phyloP scores from a whole-genome alignment of 2,888 invertebrate species.

The Hololepta plana region DNA sequence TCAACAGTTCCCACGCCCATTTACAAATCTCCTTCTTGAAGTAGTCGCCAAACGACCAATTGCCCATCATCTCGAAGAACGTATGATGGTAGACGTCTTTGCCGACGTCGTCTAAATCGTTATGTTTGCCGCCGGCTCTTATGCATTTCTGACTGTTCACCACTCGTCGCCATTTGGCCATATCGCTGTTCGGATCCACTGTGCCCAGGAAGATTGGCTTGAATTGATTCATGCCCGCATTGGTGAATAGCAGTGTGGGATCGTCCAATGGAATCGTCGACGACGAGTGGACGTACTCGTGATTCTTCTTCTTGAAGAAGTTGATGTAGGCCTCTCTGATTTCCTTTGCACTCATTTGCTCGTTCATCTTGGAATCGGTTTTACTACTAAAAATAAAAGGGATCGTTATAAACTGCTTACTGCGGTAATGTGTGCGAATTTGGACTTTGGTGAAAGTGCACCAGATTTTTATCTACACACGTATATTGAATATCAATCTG shows the following conservation, averaged over 20 bases:
- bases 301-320: slow-evolving; percentile 70
- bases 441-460: too few relatives aligned
- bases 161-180: slow-evolving; percentile 74
- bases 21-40: slow-evolving; percentile 94
- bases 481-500: too few relatives aligned
- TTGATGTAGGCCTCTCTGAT: slow-evolving; percentile 74
- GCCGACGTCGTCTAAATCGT: slow-evolving; percentile 98
- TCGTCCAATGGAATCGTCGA: slow-evolving; percentile 96
- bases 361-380: slow-evolving; percentile 30
- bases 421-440: too few relatives aligned
- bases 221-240: slow-evolving; percentile 99
- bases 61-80: slow-evolving; percentile 99
- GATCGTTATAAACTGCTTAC: too few relatives aligned
- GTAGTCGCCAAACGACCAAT: slow-evolving; percentile 99
- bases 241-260: slow-evolving; percentile 91
- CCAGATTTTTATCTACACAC: too few relatives aligned
- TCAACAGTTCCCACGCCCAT: slow-evolving; percentile 97
- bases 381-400: too few relatives aligned
- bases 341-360: slow-evolving; percentile 50
- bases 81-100: slow-evolving; percentile 99
- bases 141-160: slow-evolving; percentile 98
- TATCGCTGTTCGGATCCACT: slow-evolving; percentile 90
- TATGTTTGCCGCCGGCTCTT: slow-evolving; percentile 95
- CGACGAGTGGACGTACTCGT: slow-evolving; percentile 92
- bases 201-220: slow-evolving; percentile 96